Evolutionary conservation across 2,888 invertebrate species (phyloP), one percentile per base, ranked within the genome.

Genomic region (Anthophora plumipes): DNA sequence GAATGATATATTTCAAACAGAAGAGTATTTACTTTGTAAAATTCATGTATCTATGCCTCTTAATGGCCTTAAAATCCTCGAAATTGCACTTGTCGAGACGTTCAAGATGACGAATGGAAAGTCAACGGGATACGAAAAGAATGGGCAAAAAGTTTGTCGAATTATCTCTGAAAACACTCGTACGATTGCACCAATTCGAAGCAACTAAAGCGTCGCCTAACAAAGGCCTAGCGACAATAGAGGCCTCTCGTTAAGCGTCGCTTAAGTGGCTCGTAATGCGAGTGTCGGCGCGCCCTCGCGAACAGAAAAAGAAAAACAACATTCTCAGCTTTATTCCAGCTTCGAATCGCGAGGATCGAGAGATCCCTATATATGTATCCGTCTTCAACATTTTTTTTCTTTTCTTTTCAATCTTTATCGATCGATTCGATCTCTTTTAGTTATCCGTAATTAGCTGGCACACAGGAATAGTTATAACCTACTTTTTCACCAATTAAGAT

Each of bases 241-340:
- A 77, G 77, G 63, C 68, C 68, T 77, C 78, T 78, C 69, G 78
- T 78, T 78, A 77, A 78, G 77, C 69, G 77, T 64, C 78, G 78
- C 64, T 78, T 69, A 77, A 78, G 78, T 78, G 77, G 78, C 78
- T 78, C 57, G 63, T 78, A 78, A 78, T 78, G 69, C 78, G 69
- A 78, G 78, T 69, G 78, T 77, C 63, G 78, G 77, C 46, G 69
- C 69, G 48, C 57, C 52, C 69, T 77, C 61, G 54, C 55, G 37
- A 39, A 41, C 63, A 25, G 78, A 78, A 71, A 80, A 67, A 80
- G 79, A 71, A 80, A 78, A 71, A 67, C 64, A 77, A 39, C n/a
- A 11, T 39, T 14, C 6, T 17, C 37, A 20, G 43, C 50, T 59
- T 70, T 55, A 48, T 54, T 60, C 48, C 60, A 39, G n/a, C 55